Conservation (phyloP, 2,797 vertebrate species). For the Eupleurogrammus muticus region DNA sequence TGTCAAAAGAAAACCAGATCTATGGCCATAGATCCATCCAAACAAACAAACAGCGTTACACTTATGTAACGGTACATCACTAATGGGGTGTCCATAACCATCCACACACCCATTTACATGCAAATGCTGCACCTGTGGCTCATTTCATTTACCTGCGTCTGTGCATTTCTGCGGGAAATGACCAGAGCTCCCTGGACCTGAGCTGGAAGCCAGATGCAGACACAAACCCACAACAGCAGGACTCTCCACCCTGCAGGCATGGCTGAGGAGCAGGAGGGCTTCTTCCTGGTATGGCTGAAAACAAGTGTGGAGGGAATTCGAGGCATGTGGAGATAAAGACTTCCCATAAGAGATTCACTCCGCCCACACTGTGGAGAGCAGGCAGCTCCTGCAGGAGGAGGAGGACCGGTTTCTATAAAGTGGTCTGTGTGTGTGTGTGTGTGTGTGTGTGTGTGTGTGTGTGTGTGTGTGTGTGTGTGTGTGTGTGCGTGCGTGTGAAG, state of each 20-base stretch:
- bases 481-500: not conserved
- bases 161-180: slow-evolving; percentile 53
- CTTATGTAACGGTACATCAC: not conserved
- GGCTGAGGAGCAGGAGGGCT: not conserved
- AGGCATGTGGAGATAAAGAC: slow-evolving; percentile 41
- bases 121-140: not conserved
- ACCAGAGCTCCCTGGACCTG: slow-evolving; percentile 50
- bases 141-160: slow-evolving; percentile 57
- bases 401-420: slow-evolving; percentile 7
- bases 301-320: slow-evolving; percentile 45
- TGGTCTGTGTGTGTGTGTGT: no score
- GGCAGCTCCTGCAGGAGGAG: slow-evolving; percentile 4
- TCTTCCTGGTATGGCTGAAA: slow-evolving; percentile 12
- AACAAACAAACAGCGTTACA: not conserved
- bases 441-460: not conserved
- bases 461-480: not conserved
- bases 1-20: not conserved
- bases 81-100: not conserved
- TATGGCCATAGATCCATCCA: not conserved
- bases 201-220: slow-evolving; percentile 43
- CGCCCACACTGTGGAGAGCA: slow-evolving; percentile 29
- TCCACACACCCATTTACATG: slow-evolving; percentile 5
- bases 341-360: slow-evolving; percentile 31
- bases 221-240: slow-evolving; percentile 55
- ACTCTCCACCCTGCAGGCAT: slow-evolving; percentile 46